A percentile compares a stretch with the other conserved stretches of the same genome.
Conservation (phyloP, 2,113 vertebrate species). For the Melanerpes formicivorus region DNA sequence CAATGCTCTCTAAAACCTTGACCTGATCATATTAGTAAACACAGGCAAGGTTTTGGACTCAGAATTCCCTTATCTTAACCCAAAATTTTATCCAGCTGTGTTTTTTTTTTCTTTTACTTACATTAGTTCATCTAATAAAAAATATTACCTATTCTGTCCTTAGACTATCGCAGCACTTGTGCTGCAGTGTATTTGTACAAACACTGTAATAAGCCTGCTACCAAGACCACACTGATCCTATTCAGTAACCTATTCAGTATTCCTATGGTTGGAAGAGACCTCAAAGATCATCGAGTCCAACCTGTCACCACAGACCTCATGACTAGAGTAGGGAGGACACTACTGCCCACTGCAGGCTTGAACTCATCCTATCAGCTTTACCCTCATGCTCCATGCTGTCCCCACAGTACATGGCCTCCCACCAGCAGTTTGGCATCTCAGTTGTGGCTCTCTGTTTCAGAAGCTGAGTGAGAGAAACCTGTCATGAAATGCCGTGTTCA, state of each 20-base stretch:
- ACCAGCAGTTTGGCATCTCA: background rate
- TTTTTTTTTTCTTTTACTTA: background rate
- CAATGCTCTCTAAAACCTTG: background rate
- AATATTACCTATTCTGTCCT: background rate
- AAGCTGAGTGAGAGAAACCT: background rate
- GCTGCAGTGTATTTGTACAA: background rate
- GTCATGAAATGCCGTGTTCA: background rate
- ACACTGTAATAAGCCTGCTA: rapidly evolving
- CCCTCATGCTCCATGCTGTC: background rate
- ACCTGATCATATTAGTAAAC: background rate
- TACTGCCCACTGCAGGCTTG: no score
- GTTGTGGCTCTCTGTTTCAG: background rate
- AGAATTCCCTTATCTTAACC: background rate
- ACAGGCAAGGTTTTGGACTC: background rate
- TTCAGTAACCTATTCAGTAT: no score
- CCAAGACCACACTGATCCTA: background rate
- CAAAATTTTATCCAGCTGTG: background rate
- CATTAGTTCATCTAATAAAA: background rate
- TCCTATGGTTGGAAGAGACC: no score
- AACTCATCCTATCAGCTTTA: background rate
- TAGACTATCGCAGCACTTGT: background rate
- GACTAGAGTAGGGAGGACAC: no score
- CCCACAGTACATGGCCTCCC: background rate
- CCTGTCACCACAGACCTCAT: no score
- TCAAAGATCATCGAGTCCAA: no score